Conservation (phyloP, 2,113 vertebrate species). For the Zosterops borbonicus region DNA sequence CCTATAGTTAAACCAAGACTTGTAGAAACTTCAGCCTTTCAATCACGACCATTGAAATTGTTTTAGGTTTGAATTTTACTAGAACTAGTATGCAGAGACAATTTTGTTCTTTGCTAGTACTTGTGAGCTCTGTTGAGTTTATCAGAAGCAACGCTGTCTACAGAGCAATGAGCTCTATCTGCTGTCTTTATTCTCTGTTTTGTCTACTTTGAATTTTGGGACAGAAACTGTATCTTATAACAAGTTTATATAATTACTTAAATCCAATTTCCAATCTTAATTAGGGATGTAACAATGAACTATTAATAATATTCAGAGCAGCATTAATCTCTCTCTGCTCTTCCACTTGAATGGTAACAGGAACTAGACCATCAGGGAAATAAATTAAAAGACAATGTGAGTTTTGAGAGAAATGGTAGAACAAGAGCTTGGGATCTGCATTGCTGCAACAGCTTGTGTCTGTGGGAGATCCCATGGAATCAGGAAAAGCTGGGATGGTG, state of each 20-base stretch:
- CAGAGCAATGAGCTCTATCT: not conserved
- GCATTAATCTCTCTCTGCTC: not conserved
- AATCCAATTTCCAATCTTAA: slow-evolving; percentile 20
- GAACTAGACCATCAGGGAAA: slow-evolving; percentile 19
- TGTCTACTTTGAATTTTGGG: not conserved
- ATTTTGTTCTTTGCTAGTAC: not conserved
- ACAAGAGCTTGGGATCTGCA: not conserved
- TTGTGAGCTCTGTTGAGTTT: not conserved
- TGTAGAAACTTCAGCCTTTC: not conserved
- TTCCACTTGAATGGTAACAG: not conserved
- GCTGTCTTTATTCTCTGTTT: not conserved
- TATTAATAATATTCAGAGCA: slow-evolving; percentile 40
- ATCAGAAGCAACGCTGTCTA: not conserved
- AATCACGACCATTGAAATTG: not conserved
- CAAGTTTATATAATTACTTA: not conserved
- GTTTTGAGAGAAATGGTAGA: not conserved
- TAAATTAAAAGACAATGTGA: not conserved
- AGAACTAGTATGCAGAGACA: not conserved
- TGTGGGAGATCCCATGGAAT: not conserved
- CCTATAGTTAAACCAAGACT: not conserved
- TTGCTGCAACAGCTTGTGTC: not conserved
- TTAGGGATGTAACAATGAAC: not conserved
- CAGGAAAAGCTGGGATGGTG: slow-evolving; percentile 5
- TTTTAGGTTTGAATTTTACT: not conserved
- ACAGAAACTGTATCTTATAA: not conserved